phyloP scores from a whole-genome alignment of 2,797 vertebrate species.

The Tragelaphus eurycerus region DNA sequence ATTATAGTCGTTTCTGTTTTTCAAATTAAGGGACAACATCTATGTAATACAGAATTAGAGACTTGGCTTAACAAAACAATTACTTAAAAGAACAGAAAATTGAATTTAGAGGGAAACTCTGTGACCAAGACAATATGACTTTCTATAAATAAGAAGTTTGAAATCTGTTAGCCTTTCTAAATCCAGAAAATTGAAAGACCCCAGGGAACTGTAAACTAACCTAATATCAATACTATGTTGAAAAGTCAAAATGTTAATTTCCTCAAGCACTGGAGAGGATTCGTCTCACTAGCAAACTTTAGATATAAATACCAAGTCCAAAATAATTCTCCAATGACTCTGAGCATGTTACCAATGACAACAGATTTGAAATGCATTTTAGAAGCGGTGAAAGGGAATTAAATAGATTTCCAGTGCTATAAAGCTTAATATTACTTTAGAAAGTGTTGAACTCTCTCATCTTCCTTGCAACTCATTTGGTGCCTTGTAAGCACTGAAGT shows the following conservation, averaged over 20 bases:
- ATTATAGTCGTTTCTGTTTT: not conserved
- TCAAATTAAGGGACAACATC: constrained; percentile 23
- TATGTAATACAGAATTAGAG: not conserved
- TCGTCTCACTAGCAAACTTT: constrained; percentile 49
- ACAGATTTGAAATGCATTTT: constrained; percentile 53
- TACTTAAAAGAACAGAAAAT: constrained; percentile 48
- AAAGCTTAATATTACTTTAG: constrained; percentile 43
- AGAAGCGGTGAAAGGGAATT: constrained; percentile 43
- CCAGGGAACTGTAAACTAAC: not conserved
- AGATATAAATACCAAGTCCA: constrained; percentile 17
- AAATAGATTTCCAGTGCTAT: constrained; percentile 29
- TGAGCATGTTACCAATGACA: constrained; percentile 41
- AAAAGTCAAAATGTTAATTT: constrained; percentile 47
- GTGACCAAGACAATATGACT: not conserved
- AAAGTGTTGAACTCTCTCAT: not conserved
- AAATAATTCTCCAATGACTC: constrained; percentile 41
- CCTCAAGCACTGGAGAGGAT: not conserved
- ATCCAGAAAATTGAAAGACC: not conserved
- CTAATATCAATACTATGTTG: not conserved
- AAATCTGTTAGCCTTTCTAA: constrained; percentile 2
- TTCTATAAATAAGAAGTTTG: not conserved
- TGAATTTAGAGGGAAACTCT: constrained; percentile 43
- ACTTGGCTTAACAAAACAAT: constrained; percentile 31
- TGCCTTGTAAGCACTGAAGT: not conserved
- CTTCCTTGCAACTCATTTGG: not conserved